phyloP scores from a whole-genome alignment of 2,113 vertebrate genomes.

The Sula dactylatra region DNA sequence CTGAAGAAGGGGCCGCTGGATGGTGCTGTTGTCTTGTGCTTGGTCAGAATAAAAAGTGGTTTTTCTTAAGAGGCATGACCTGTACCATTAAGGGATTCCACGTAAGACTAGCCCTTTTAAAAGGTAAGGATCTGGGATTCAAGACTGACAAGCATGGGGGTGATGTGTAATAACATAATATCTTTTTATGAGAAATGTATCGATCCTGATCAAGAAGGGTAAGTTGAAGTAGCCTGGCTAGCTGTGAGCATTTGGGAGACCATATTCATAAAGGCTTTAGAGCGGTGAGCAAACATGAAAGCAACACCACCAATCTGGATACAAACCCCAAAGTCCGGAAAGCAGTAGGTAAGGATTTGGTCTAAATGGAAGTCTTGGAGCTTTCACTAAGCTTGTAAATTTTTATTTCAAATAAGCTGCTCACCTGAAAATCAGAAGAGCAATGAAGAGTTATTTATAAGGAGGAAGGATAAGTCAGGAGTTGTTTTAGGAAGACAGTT shows the following conservation, averaged over 20 bases:
- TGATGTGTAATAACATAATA: background rate
- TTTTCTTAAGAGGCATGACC: background rate
- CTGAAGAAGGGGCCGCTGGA: slow-evolving; percentile 10
- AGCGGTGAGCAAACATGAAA: background rate
- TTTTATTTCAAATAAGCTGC: background rate
- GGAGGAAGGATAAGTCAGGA: background rate
- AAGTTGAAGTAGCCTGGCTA: background rate
- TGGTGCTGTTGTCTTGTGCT: slow-evolving; percentile 34
- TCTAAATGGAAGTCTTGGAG: background rate
- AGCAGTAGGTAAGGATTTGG: background rate
- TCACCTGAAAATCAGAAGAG: background rate
- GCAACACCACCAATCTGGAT: too few relatives aligned
- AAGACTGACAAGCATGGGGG: background rate
- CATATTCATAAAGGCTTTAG: background rate
- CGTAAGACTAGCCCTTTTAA: background rate
- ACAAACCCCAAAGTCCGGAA: background rate
- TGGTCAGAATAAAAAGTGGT: background rate
- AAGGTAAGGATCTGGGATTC: background rate
- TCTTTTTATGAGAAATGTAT: background rate
- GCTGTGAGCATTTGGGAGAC: background rate
- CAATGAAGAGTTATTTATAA: background rate
- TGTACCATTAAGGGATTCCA: fast-evolving
- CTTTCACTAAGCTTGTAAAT: background rate
- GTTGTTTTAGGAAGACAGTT: background rate
- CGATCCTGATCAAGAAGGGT: background rate